A percentile compares a stretch with the other conserved stretches of the same genome.
phyloP scores from a whole-genome alignment of 2,888 invertebrate species.

The Bedellia somnulentella region DNA sequence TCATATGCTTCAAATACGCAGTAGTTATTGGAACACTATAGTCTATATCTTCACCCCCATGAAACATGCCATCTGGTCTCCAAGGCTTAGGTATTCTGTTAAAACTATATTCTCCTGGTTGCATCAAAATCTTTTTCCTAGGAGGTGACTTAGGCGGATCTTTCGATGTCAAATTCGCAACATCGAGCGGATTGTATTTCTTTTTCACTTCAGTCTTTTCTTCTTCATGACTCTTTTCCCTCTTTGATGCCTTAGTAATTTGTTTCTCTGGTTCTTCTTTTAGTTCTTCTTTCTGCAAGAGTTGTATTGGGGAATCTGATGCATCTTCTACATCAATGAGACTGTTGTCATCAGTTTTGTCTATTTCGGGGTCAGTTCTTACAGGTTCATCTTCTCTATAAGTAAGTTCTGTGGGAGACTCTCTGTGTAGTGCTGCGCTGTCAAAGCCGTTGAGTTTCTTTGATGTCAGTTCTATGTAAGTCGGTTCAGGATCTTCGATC shows the following conservation, averaged over 20 bases:
- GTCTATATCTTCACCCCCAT: constrained; percentile 64
- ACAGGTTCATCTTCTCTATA: constrained; percentile 44
- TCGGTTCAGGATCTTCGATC: constrained; percentile 40
- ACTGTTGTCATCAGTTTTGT: constrained; percentile 42
- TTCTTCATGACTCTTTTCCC: too few species aligned
- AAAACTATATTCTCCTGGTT: constrained; percentile 26
- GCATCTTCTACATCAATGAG: constrained; percentile 54
- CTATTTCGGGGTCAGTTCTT: constrained; percentile 47
- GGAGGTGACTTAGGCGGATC: constrained; percentile 60
- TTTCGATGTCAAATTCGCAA: constrained; percentile 64
- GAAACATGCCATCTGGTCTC: constrained; percentile 51
- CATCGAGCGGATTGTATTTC: constrained; percentile 65
- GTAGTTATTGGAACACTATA: constrained; percentile 89
- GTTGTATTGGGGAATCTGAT: constrained; percentile 26
- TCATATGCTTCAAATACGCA: constrained; percentile 83
- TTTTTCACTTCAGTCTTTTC: constrained; percentile 41
- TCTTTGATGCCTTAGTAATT: constrained; percentile 17
- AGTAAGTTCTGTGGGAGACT: constrained; percentile 35
- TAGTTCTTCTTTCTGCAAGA: constrained; percentile 20
- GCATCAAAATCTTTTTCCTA: constrained; percentile 48
- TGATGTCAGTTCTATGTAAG: constrained; percentile 46
- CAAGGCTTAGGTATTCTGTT: constrained; percentile 63
- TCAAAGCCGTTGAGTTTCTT: constrained; percentile 37
- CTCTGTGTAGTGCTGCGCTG: constrained; percentile 22
- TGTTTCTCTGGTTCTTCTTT: constrained; percentile 29